A percentile compares a stretch with the other conserved stretches of the same genome.
These are phyloP conservation scores for Catharus bicknelli DNA, from an alignment of 2,113 vertebrate species.

Conservation along the genomic window DNA sequence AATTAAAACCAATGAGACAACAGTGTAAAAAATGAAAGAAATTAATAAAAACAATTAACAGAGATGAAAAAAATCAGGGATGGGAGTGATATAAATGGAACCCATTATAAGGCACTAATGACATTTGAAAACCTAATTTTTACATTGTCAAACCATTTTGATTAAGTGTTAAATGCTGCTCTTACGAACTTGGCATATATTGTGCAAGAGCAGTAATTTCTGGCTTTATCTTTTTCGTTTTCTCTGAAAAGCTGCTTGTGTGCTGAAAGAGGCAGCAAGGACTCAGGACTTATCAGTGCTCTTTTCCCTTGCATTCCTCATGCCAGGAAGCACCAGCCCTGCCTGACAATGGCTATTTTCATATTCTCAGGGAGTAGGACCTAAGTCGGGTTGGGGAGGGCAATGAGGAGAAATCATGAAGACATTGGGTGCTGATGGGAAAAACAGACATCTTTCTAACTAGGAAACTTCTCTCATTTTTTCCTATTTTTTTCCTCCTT, in stretches of 20 bases:
- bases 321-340: background rate
- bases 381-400: background rate
- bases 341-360: background rate
- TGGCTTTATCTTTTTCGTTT: conserved; percentile 33
- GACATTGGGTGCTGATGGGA: background rate
- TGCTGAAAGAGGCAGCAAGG: background rate
- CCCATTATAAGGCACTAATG: conserved; percentile 76
- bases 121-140: conserved; percentile 77
- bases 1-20: conserved; percentile 76
- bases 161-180: conserved; percentile 71
- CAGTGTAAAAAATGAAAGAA: conserved; percentile 78
- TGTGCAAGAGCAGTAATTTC: conserved; percentile 47
- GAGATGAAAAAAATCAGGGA: conserved; percentile 63
- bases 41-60: conserved; percentile 74
- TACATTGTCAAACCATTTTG: conserved; percentile 74
- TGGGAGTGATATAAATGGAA: conserved; percentile 74
- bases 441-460: background rate
- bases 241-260: conserved; percentile 44
- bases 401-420: background rate
- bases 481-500: rapidly evolving
- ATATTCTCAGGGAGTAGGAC: background rate
- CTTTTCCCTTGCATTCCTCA: background rate
- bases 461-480: background rate
- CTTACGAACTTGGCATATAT: conserved; percentile 55
- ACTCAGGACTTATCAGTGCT: background rate